Evolutionary conservation across 1,140 invertebrate species (phyloP).

Genomic region (Triops longicaudatus): DNA sequence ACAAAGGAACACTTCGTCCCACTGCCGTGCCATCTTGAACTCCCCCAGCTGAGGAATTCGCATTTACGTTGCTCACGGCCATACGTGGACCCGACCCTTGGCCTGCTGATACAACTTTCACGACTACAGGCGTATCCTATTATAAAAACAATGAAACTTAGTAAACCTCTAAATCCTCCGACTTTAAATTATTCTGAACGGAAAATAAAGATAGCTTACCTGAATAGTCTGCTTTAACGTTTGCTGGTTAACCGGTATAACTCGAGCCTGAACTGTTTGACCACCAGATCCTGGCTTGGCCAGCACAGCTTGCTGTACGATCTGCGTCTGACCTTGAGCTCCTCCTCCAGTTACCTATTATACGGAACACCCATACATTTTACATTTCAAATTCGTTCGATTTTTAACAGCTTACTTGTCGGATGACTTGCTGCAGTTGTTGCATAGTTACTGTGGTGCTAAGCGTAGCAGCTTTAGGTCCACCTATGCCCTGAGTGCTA

Average conservation of each 20-base stretch:
- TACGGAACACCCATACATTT: neutral
- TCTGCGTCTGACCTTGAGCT: conserved; percentile 41
- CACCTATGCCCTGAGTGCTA: conserved; percentile 33
- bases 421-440: conserved; percentile 66
- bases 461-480: conserved; percentile 46
- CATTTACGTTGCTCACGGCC: conserved; percentile 4
- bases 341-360: neutral
- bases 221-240: conserved; percentile 49
- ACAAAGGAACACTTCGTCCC: neutral
- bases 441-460: conserved; percentile 60
- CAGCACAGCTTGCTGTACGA: conserved; percentile 40
- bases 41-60: conserved; percentile 33
- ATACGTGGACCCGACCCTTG: neutral
- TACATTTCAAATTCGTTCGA: neutral
- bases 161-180: too few relatives aligned
- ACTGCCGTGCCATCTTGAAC: conserved; percentile 27
- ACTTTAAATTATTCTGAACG: too few relatives aligned
- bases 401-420: conserved; percentile 41
- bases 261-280: conserved; percentile 39
- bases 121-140: neutral
- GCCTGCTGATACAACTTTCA: conserved; percentile 8
- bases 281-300: conserved; percentile 33
- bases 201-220: conserved; percentile 36
- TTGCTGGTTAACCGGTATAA: conserved; percentile 44
- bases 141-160: neutral